Evolutionary conservation across 2,888 invertebrate species (phyloP), one percentile per base, ranked within the genome.

Genomic region (Scotopteryx bipunctaria): DNA sequence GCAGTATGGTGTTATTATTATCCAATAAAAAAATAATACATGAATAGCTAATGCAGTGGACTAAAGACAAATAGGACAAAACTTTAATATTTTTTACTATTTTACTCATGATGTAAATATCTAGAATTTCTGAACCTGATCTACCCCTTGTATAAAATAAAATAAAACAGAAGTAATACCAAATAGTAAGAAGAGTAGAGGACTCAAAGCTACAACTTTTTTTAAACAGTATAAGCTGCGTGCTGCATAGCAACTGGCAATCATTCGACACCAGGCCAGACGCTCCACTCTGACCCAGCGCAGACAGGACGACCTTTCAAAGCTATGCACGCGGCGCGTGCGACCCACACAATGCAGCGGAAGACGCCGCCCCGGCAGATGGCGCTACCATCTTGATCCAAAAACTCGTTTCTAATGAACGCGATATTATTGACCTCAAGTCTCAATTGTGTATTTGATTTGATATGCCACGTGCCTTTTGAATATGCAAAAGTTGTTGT

Each of bases 351-450:
- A 89, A 89, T 83, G 80, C 85, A 86, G 69, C 89, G 89, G 89
- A 89, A 88, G 88, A 86, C 78, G 82, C 79, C 77, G 81, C 85
- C 86, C 86, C 77, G 79, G 79, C 86, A 86, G 84, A 81, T 86
- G 85, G 73, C 76, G 64, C 64, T 49, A 61, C 67, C 80, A 73
- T 84, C 81, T 79, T 80, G 59, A 44, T 48, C 44, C 48, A 25
- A 73, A 71, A 79, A 78, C 76, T 74, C 73, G 77, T 74, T 78
- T 73, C 67, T 43, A 49, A 49, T 71, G 64, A 61, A 75, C 21
- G 43, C 46, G 5, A 43, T 76, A 78, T 77, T 82, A 81, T 82
- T 85, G 85, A 86, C 85, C 84, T 79, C 77, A 48, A 48, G 48
- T 36, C 83, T 78, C 74, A 68, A 57, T 63, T 65, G 66, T 69